Evolutionary conservation across 2,888 invertebrate species (phyloP).

Genomic region (Eumacrocentrus americanus): DNA sequence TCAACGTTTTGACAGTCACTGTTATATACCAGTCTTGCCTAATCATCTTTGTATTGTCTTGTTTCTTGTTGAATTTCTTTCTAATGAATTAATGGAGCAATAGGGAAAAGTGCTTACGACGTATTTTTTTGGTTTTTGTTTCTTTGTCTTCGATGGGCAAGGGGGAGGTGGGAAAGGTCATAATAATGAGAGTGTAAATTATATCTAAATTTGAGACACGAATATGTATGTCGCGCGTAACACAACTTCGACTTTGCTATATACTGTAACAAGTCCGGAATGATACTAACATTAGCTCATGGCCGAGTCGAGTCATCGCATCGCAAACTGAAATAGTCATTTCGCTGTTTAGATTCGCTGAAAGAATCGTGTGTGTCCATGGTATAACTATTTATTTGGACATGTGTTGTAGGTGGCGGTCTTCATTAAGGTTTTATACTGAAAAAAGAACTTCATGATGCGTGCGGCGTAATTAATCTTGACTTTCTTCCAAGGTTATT

Average conservation of each 20-base stretch:
- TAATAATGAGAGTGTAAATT: slow-evolving; percentile 10
- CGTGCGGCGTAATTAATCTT: neutral
- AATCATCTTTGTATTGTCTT: too few relatives aligned
- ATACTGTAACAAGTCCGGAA: slow-evolving; percentile 17
- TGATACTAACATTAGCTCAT: slow-evolving; percentile 30
- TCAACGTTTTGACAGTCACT: too few relatives aligned
- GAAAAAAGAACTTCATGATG: neutral
- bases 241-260: slow-evolving; percentile 10
- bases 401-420: neutral
- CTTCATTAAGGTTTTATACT: neutral
- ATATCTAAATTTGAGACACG: slow-evolving; percentile 21
- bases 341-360: slow-evolving; percentile 1
- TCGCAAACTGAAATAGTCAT: slow-evolving; percentile 17
- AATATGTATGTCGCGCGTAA: slow-evolving; percentile 6
- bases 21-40: too few relatives aligned
- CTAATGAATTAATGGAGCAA: neutral
- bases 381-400: too few relatives aligned
- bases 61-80: neutral
- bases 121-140: neutral
- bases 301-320: slow-evolving; percentile 24
- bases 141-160: neutral
- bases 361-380: too few relatives aligned
- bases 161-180: too few relatives aligned
- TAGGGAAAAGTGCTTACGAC: neutral
- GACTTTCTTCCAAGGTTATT: neutral